Evolutionary conservation across 1,140 invertebrate genomes (phyloP).

Genomic region (Drosophila kanapiae): DNA sequence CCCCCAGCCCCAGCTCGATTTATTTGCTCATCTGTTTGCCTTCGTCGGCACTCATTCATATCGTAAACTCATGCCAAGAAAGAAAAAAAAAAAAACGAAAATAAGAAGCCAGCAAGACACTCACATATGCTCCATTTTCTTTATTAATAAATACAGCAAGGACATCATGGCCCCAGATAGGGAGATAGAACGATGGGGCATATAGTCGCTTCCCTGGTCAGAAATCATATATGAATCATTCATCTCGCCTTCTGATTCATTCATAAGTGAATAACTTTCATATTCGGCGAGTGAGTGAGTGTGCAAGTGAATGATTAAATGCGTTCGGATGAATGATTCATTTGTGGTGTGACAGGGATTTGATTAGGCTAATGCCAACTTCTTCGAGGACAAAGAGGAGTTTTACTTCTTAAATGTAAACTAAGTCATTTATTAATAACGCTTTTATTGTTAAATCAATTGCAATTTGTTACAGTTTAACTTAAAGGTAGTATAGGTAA

Average conservation of each 20-base stretch:
- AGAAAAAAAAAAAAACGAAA: neutral
- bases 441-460: too few species aligned
- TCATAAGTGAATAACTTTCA: slow-evolving; percentile 26
- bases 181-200: slow-evolving; percentile 2
- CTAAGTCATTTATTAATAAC: neutral
- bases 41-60: slow-evolving; percentile 53
- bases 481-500: too few species aligned
- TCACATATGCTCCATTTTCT: slow-evolving; percentile 50
- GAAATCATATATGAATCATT: slow-evolving; percentile 49
- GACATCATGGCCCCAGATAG: neutral
- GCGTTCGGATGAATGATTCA: slow-evolving; percentile 1
- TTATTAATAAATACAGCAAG: slow-evolving; percentile 50
- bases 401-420: too few species aligned
- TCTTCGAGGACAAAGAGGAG: neutral
- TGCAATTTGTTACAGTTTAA: too few species aligned
- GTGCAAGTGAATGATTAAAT: slow-evolving; percentile 16
- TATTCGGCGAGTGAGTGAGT: neutral
- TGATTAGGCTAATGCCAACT: neutral
- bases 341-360: neutral
- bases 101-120: slow-evolving; percentile 19
- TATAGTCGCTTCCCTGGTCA: slow-evolving; percentile 6
- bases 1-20: slow-evolving; percentile 37
- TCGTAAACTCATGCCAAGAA: slow-evolving; percentile 14
- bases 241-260: slow-evolving; percentile 28
- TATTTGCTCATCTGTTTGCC: slow-evolving; percentile 69